Evolutionary conservation across 2,888 invertebrate genomes (phyloP).

Genomic region (Subacronicta megacephala): DNA sequence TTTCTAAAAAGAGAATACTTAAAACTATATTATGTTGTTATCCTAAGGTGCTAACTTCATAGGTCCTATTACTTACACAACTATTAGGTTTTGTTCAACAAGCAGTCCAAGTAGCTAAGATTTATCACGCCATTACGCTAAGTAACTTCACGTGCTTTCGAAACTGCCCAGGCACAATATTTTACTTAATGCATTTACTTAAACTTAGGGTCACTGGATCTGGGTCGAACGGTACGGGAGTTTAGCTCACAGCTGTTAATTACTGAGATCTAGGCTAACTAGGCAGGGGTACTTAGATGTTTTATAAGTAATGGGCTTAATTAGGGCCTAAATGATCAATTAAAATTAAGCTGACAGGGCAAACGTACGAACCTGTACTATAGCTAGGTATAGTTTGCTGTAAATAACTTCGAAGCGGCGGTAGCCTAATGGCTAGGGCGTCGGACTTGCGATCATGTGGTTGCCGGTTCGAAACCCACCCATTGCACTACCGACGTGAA

Average conservation of each 20-base stretch:
- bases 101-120: slow-evolving; percentile 6
- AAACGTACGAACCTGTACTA: no score
- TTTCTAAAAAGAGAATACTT: no score
- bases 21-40: no score
- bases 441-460: no score
- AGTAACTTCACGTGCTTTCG: slow-evolving; percentile 8
- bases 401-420: no score
- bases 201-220: slow-evolving; percentile 41
- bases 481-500: no score
- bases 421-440: no score
- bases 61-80: background rate
- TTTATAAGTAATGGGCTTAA: slow-evolving; percentile 8
- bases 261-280: slow-evolving; percentile 35
- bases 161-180: slow-evolving; percentile 22
- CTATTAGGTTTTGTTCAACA: background rate
- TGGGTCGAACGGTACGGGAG: slow-evolving; percentile 30
- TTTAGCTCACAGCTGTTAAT: slow-evolving; percentile 43
- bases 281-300: slow-evolving; percentile 9
- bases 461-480: no score
- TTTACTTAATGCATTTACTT: slow-evolving; percentile 27
- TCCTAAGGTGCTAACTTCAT: no score
- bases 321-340: no score
- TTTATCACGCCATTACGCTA: slow-evolving; percentile 16
- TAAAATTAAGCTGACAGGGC: background rate
- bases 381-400: no score